Base-by-base conservation (phyloP, 92 coral and sea anemone species). In the Desmophyllum pertusum region DNA sequence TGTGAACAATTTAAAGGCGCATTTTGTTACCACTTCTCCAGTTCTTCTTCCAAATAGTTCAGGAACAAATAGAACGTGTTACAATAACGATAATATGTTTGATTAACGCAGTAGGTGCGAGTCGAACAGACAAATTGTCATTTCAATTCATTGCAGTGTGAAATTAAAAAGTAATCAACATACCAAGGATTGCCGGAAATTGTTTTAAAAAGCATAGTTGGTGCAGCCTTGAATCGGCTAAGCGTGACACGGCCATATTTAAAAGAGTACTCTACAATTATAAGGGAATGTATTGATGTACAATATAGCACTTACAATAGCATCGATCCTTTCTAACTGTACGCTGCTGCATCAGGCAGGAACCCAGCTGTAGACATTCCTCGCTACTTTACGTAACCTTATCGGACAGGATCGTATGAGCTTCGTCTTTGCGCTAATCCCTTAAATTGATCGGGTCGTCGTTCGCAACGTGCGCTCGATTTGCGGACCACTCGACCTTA, bases 401-500 rank as follows among this genome's bases (percentile, higher is more conserved):
- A 25, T 14, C 27, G 45, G 15, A 36, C 38, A n/a, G 21, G n/a
- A 33, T 10, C 10, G 6, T 18, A 36, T 19, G 25, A 30, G 14
- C 10, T 80, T 40, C 25, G 5, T n/a, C n/a, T 7, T 4, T 27
- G 13, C 41, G 40, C 42, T 19, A 9, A 29, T 17, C 30, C 83
- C 7, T 21, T 36, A 5, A 29, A 36, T 30, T 23, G 33, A 59
- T 5, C 27, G 10, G 4, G 33, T 17, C 18, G 13, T 14, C 13
- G 13, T 10, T 36, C 73, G 73, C 5, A 67, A 67, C 73, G 25
- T 67, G 73, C 35, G 42, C 73, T 33, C 3, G 45, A 37, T 67
- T 67, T 67, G 23, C 73, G 27, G 42, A 67, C 41, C 73, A 67
- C 73, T 67, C 73, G 43, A 67, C 73, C 73, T 67, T 19, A 18